Evolutionary conservation across 2,113 vertebrate species (phyloP).

Genomic region (Tachuris rubrigastra): DNA sequence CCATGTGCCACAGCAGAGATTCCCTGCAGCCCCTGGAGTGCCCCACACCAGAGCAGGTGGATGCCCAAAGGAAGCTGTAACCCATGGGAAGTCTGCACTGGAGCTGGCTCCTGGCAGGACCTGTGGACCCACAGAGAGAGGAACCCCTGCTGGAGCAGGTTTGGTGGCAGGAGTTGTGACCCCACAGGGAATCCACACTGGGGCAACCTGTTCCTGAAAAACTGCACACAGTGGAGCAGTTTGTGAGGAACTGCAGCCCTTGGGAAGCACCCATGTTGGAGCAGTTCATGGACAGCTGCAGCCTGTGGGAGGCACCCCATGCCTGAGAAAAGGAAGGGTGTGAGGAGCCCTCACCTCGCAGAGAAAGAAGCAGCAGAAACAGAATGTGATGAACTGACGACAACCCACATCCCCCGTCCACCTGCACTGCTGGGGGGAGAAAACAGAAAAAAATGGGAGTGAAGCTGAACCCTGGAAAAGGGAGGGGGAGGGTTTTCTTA

Average conservation of each 20-base stretch:
- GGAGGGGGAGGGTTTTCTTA: background rate
- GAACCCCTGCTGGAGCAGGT: background rate
- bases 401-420: background rate
- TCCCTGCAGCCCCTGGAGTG: background rate
- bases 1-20: background rate
- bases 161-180: background rate
- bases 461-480: background rate
- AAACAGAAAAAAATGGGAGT: background rate
- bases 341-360: background rate
- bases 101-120: background rate
- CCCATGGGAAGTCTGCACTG: background rate
- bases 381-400: rapidly evolving
- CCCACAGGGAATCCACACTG: background rate
- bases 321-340: background rate
- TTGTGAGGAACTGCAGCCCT: no score
- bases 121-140: background rate
- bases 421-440: background rate
- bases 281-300: background rate
- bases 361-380: background rate
- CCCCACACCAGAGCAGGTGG: background rate
- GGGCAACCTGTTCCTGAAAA: background rate
- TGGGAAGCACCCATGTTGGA: background rate
- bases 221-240: no score
- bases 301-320: background rate
- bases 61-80: background rate